phyloP scores from a whole-genome alignment of 2,113 vertebrate genomes.

The Eurystomus gularis region DNA sequence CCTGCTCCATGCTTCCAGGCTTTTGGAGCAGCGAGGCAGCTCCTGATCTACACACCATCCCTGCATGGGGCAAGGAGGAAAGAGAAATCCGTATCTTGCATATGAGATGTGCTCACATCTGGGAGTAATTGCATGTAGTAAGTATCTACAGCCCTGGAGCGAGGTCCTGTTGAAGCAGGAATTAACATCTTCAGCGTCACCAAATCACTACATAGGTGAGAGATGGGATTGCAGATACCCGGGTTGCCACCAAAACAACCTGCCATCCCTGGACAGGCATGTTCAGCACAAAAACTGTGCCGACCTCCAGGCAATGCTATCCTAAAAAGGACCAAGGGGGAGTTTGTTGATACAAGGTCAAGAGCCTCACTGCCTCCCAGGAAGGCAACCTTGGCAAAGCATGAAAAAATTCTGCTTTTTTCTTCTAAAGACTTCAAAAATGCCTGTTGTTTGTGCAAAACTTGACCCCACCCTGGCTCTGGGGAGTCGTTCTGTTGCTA shows the following conservation, averaged over 20 bases:
- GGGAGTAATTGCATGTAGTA: background rate
- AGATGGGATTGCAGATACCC: background rate
- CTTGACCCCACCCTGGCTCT: background rate
- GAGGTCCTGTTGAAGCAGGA: background rate
- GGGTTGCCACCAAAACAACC: background rate
- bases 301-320: background rate
- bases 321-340: background rate
- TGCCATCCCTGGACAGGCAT: background rate
- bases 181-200: background rate
- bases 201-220: background rate
- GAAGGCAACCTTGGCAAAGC: background rate
- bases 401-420: background rate
- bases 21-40: background rate
- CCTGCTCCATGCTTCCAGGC: background rate
- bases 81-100: background rate
- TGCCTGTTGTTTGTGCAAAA: background rate
- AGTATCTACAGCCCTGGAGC: rapidly evolving
- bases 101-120: rapidly evolving
- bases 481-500: background rate
- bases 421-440: background rate
- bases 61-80: background rate
- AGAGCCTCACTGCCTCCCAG: background rate
- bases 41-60: background rate
- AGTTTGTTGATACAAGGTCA: background rate
- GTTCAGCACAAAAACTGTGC: background rate